Evolutionary conservation across 53 echinoderm and acorn worm species (phyloP).

Genomic region (Echinometra lucunter): DNA sequence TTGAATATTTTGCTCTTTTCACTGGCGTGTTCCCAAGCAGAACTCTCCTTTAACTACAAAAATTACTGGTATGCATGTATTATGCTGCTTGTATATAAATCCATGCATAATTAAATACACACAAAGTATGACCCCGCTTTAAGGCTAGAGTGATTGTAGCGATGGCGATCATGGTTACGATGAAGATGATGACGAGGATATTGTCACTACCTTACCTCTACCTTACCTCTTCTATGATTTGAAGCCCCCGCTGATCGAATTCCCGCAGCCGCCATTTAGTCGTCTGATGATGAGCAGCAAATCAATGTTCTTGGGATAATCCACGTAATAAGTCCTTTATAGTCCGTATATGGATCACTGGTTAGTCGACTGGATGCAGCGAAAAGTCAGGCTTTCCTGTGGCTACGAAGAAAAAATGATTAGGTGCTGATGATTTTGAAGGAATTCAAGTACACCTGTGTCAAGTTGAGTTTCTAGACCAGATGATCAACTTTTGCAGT

Average conservation of each 20-base stretch:
- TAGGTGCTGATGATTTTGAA: background rate
- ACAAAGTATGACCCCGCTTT: too few species aligned
- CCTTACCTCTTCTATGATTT: background rate
- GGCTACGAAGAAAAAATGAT: background rate
- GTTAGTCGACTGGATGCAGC: background rate
- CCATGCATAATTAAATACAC: too few species aligned
- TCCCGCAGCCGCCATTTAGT: constrained; percentile 27
- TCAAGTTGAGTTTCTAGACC: background rate
- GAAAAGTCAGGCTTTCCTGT: background rate
- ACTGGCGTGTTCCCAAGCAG: background rate
- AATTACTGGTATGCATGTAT: background rate
- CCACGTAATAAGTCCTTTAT: constrained; percentile 2
- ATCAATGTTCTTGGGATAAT: background rate
- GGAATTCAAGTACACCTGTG: background rate
- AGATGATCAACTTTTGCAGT: background rate
- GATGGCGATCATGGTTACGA: background rate
- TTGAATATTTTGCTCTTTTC: too few species aligned
- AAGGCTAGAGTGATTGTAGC: too few species aligned
- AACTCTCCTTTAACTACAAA: background rate
- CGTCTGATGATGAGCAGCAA: background rate
- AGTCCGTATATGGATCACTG: background rate
- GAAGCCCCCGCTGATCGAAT: constrained; percentile 15
- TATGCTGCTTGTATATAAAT: too few species aligned
- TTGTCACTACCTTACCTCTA: background rate
- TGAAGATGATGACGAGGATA: background rate